These are phyloP conservation scores for Puma concolor DNA, from an alignment of 2,113 vertebrate species.

Conservation along the genomic window DNA sequence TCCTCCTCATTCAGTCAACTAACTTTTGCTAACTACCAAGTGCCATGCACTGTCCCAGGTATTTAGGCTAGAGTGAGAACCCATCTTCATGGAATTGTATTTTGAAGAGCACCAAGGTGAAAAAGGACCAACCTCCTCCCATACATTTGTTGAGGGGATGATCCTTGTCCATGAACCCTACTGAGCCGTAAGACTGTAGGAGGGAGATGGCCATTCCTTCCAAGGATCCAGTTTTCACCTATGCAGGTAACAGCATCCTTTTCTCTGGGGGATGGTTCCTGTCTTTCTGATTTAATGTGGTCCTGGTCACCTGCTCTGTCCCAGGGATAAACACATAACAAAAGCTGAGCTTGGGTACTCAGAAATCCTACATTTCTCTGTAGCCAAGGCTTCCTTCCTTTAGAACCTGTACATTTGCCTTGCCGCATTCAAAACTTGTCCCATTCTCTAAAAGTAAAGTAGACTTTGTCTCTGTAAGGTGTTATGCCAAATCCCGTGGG, in stretches of 20 bases:
- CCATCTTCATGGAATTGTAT: not conserved
- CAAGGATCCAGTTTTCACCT: not conserved
- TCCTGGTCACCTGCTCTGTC: not conserved
- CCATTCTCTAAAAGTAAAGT: not conserved
- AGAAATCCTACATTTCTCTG: not conserved
- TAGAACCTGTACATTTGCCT: not conserved
- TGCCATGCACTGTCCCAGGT: not conserved
- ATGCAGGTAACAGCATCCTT: not conserved
- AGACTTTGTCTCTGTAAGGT: not conserved
- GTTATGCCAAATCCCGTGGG: not conserved
- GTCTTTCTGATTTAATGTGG: not conserved
- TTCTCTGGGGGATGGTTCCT: not conserved
- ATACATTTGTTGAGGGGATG: not conserved
- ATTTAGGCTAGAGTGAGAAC: not conserved
- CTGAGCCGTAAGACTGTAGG: not conserved
- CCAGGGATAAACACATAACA: not conserved
- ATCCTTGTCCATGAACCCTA: not conserved
- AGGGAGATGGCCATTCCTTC: not conserved
- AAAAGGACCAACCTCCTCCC: not conserved
- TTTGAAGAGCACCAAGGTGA: not conserved
- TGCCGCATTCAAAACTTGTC: not conserved
- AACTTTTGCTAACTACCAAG: not conserved
- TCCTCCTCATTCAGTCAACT: not conserved
- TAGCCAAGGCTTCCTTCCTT: not conserved
- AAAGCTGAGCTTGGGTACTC: not conserved